Evolutionary conservation across 2,888 invertebrate species (phyloP).

Genomic region (Saturnia japonica): DNA sequence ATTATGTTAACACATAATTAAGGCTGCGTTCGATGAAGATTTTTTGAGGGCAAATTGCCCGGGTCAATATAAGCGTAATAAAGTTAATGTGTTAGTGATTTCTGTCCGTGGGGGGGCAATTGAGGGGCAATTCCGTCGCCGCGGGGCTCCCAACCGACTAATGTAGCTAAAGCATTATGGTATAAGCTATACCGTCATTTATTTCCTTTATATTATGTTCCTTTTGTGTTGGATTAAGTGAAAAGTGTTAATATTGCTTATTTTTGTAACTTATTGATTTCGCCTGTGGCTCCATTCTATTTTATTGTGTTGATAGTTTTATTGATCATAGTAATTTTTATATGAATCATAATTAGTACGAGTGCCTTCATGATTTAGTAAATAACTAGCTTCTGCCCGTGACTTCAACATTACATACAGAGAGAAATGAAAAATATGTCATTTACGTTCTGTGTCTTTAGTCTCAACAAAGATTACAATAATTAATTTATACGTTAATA

Average conservation of each 20-base stretch:
- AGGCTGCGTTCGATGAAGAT: constrained; percentile 22
- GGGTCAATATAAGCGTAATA: constrained; percentile 38
- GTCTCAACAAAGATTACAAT: too few species aligned
- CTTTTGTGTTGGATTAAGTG: constrained; percentile 10
- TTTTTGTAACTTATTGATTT: constrained; percentile 1
- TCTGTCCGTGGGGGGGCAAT: constrained; percentile 62
- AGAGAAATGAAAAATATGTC: too few species aligned
- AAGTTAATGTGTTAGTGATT: constrained; percentile 51
- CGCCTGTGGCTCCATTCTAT: neutral
- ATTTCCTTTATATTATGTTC: constrained; percentile 17
- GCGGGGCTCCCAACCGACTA: constrained; percentile 52
- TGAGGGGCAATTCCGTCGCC: constrained; percentile 54
- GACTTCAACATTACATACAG: too few species aligned
- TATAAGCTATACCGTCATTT: constrained; percentile 27
- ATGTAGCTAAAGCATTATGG: constrained; percentile 40
- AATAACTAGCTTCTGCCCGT: too few species aligned
- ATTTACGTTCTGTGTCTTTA: too few species aligned
- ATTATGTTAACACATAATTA: constrained; percentile 25
- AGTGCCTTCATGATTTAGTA: too few species aligned
- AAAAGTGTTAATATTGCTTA: constrained; percentile 8
- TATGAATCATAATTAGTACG: neutral
- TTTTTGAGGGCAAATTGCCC: constrained; percentile 60
- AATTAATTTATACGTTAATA: too few species aligned
- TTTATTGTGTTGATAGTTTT: neutral
- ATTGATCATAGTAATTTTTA: neutral